A percentile compares a stretch with the other conserved stretches of the same genome.
Evolutionary conservation across 1,140 invertebrate species (phyloP).

Genomic region (Ericerus pela): DNA sequence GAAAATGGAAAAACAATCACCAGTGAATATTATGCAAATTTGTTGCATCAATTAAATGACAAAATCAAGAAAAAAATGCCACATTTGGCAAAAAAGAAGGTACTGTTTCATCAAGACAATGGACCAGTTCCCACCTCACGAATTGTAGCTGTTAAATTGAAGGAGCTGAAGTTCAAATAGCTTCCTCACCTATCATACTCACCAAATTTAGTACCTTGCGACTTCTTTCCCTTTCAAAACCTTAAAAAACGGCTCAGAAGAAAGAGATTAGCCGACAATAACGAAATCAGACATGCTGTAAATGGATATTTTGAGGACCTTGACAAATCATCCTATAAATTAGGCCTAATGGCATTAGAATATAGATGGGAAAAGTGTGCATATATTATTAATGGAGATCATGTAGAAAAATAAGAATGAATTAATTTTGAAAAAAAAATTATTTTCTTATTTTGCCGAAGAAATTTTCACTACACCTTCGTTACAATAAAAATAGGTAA

Average conservation of each 20-base stretch:
- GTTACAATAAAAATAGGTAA: too few relatives aligned
- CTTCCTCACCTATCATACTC: slow-evolving; percentile 19
- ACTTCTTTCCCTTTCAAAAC: slow-evolving; percentile 21
- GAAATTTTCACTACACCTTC: too few relatives aligned
- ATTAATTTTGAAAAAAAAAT: too few relatives aligned
- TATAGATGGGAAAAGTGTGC: not conserved
- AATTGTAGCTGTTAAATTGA: slow-evolving; percentile 3
- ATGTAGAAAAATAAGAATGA: not conserved
- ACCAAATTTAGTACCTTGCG: slow-evolving; percentile 26
- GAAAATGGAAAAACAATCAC: slow-evolving; percentile 32
- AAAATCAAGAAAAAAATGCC: slow-evolving; percentile 24
- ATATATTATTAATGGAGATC: not conserved
- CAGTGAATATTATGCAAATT: slow-evolving; percentile 21
- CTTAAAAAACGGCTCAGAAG: slow-evolving; percentile 13
- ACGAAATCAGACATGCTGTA: not conserved
- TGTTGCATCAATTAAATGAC: slow-evolving; percentile 19
- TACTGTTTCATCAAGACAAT: slow-evolving; percentile 30
- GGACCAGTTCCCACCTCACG: slow-evolving; percentile 26
- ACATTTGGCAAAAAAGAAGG: slow-evolving; percentile 27
- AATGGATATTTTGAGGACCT: not conserved
- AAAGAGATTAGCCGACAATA: not conserved
- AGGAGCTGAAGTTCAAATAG: slow-evolving; percentile 7
- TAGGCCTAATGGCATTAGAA: not conserved
- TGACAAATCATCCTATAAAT: not conserved
- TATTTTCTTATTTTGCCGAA: too few relatives aligned